Percentiles rank a stretch among this genome's conserved stretches.
Evolutionary conservation across 2,113 vertebrate species (phyloP).

Genomic region (Poeciliopsis occidentalis): DNA sequence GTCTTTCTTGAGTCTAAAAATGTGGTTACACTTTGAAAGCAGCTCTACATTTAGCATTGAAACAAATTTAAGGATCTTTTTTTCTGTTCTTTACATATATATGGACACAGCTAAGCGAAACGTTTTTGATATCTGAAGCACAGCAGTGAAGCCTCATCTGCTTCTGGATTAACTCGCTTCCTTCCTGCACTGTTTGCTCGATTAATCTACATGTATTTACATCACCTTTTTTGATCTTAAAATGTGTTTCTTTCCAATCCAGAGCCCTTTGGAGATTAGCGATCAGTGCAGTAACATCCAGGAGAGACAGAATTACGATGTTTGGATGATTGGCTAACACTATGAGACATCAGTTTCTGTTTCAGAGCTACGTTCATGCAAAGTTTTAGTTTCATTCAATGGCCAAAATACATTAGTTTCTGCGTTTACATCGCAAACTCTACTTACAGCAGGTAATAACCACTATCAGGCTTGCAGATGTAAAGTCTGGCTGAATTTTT

Average conservation of each 20-base stretch:
- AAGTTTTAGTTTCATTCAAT: slow-evolving; percentile 52
- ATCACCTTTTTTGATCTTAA: slow-evolving; percentile 72
- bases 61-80: slow-evolving; percentile 18
- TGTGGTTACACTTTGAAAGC: slow-evolving; percentile 29
- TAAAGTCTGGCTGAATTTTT: slow-evolving; percentile 11
- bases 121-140: slow-evolving; percentile 22
- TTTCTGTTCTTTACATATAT: background rate
- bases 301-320: slow-evolving; percentile 19
- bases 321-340: slow-evolving; percentile 47
- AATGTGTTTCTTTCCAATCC: slow-evolving; percentile 66
- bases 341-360: slow-evolving; percentile 42
- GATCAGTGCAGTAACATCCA: slow-evolving; percentile 60
- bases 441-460: slow-evolving; percentile 15
- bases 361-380: slow-evolving; percentile 70
- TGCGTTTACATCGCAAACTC: slow-evolving; percentile 45
- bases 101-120: slow-evolving; percentile 37
- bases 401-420: slow-evolving; percentile 60
- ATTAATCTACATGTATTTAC: slow-evolving; percentile 75
- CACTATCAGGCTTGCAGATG: slow-evolving; percentile 16
- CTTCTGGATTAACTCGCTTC: slow-evolving; percentile 36
- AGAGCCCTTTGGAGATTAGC: slow-evolving; percentile 78
- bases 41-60: slow-evolving; percentile 39
- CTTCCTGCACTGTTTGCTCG: slow-evolving; percentile 64
- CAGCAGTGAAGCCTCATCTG: slow-evolving; percentile 12
- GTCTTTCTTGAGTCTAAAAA: slow-evolving; percentile 33